A percentile compares a stretch with the other conserved stretches of the same genome.
phyloP scores from a whole-genome alignment of 1,140 invertebrate species.

The Radopholus similis region DNA sequence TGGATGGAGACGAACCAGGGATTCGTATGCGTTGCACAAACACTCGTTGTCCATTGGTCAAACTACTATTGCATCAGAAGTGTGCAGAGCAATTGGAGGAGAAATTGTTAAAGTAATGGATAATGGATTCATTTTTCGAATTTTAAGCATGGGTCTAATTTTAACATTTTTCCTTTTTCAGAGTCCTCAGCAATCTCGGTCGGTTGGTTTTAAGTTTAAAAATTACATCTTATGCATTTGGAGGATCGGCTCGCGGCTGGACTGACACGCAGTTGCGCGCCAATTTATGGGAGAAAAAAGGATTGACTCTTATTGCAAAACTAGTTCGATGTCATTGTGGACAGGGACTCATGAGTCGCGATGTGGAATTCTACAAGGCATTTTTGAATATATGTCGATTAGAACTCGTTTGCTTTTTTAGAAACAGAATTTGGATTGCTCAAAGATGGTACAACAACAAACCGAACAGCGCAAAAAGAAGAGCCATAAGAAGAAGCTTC shows the following conservation, averaged over 20 bases:
- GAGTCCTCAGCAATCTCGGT: no score
- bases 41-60: slow-evolving; percentile 4
- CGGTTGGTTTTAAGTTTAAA: no score
- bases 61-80: not conserved
- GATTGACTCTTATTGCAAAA: slow-evolving; percentile 1
- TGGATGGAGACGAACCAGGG: not conserved
- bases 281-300: slow-evolving; percentile 20
- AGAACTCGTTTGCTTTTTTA: not conserved
- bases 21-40: slow-evolving; percentile 19
- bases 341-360: slow-evolving; percentile 12
- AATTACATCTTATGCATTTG: no score
- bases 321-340: slow-evolving; percentile 9
- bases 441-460: not conserved
- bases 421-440: not conserved
- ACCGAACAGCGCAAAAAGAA: slow-evolving; percentile 14
- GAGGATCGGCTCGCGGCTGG: slow-evolving; percentile 13
- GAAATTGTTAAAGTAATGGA: not conserved
- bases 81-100: slow-evolving; percentile 15
- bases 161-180: no score
- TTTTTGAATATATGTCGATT: not conserved
- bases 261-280: slow-evolving; percentile 5
- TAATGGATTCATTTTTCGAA: not conserved
- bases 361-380: slow-evolving; percentile 21
- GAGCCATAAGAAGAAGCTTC: not conserved
- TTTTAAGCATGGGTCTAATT: no score